Base-by-base conservation (phyloP, 2,797 vertebrate species). In the Threskiornis aethiopicus region DNA sequence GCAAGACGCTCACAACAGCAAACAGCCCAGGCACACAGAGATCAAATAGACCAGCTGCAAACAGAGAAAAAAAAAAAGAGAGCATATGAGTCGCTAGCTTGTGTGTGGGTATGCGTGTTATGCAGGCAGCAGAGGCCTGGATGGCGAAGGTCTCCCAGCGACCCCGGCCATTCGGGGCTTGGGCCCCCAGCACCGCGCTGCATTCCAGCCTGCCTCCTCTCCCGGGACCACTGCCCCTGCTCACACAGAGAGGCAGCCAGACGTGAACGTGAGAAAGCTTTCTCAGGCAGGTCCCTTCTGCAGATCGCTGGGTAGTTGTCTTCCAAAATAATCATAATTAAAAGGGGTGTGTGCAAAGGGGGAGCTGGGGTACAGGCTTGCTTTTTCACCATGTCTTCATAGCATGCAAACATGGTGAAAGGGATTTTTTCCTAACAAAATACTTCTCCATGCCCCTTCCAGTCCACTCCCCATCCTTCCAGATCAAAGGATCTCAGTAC, bases 201-300 rank as follows among this genome's bases (percentile, higher is more conserved):
- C 96, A 97, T 98, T 98, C 98, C 98, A 91, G 90, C 88, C 96
- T 78, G 66, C 87, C 97, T 97, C 97, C 90, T 97, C 96, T 96
- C 92, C 97, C 13, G 62, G 97, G 95, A 97, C 96, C 75, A 51
- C 88, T 84, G 97, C 79, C 93, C 83, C 87, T 95, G 89, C 94
- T 86, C 92, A 87, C 97, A 98, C 98, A 98, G 96, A 97, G 94
- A 97, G 96, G 97, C 98, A 98, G 96, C 97, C 98, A 94, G 94
- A 98, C 97, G 98, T 98, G 98, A 98, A 98, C 95, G 97, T 98
- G 98, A 98, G 98, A 98, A 98, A 98, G 98, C 94, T 91, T 97
- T 62, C 82, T 97, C 97, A 98, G 97, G 97, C 97, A 64, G 87
- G 97, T 97, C 97, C 91, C 87, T 89, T 79, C 84, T 89, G 86